Conservation (phyloP, 2,797 vertebrate genomes). For the Lepus oiostolus region DNA sequence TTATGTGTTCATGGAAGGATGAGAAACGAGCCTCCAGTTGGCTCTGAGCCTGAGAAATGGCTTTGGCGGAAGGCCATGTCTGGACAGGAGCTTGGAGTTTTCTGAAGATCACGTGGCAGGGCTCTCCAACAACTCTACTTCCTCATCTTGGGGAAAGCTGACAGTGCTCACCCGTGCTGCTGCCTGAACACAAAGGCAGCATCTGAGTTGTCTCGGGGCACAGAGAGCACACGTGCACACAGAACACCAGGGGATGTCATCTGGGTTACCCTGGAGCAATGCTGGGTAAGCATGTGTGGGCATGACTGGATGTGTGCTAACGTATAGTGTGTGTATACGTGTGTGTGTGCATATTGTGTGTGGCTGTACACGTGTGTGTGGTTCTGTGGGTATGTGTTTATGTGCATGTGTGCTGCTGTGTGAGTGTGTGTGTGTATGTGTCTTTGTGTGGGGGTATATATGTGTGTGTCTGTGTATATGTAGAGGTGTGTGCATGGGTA, state of each 20-base stretch:
- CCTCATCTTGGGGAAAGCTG: background rate
- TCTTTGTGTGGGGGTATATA: too few relatives aligned
- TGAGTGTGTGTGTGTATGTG: background rate
- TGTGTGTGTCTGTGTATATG: background rate
- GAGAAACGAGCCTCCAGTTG: background rate
- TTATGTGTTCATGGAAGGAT: too few relatives aligned
- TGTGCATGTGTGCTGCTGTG: too few relatives aligned
- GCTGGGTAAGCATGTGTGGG: background rate
- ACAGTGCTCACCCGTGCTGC: background rate
- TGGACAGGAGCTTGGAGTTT: fast-evolving
- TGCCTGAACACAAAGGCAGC: background rate
- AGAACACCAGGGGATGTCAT: background rate
- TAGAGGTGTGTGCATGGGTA: background rate
- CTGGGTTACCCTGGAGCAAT: background rate
- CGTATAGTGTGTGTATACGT: too few relatives aligned
- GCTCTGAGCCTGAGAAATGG: background rate
- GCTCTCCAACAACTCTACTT: fast-evolving
- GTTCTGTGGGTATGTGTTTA: too few relatives aligned
- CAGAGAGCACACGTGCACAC: background rate
- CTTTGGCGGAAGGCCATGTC: background rate
- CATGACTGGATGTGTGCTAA: too few relatives aligned
- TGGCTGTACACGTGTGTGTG: background rate
- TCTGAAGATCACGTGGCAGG: fast-evolving
- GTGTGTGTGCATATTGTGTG: background rate
- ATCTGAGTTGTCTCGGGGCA: background rate